A percentile compares a stretch with the other conserved stretches of the same genome.
Conservation (phyloP, 2,113 vertebrate species). For the Serinus canaria region DNA sequence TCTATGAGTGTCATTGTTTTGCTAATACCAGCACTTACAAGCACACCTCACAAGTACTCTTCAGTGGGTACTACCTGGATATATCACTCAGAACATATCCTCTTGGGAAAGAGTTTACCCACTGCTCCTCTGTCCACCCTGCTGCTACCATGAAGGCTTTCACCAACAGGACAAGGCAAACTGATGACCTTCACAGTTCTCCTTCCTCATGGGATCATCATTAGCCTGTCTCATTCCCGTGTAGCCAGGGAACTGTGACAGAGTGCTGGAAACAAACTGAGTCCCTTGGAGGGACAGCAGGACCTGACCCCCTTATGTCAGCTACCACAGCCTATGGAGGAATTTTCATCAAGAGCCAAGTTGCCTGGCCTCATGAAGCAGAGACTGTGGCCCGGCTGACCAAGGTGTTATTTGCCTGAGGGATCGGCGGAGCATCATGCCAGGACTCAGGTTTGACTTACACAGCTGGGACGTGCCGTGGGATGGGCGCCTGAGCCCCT, state of each 20-base stretch:
- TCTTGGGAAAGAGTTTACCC: background rate
- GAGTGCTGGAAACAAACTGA: background rate
- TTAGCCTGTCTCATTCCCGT: background rate
- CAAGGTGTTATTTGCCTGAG: background rate
- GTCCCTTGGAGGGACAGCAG: background rate
- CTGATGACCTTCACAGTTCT: background rate
- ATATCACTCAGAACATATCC: background rate
- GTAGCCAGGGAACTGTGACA: background rate
- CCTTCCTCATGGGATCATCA: background rate
- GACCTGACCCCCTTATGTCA: background rate
- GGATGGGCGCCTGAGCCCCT: background rate
- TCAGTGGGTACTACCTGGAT: background rate
- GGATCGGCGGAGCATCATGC: background rate
- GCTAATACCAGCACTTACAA: background rate
- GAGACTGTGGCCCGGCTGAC: background rate
- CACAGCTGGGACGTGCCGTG: background rate
- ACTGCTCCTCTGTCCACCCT: background rate
- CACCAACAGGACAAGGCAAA: background rate
- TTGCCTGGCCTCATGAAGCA: background rate
- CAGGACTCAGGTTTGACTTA: constrained; percentile 7
- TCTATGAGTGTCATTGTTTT: background rate
- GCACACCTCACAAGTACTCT: background rate
- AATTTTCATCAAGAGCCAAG: background rate
- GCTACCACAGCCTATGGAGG: background rate
- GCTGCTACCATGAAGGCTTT: background rate